Conservation (phyloP, 2,113 vertebrate genomes). For the Cichladusa arquata region DNA sequence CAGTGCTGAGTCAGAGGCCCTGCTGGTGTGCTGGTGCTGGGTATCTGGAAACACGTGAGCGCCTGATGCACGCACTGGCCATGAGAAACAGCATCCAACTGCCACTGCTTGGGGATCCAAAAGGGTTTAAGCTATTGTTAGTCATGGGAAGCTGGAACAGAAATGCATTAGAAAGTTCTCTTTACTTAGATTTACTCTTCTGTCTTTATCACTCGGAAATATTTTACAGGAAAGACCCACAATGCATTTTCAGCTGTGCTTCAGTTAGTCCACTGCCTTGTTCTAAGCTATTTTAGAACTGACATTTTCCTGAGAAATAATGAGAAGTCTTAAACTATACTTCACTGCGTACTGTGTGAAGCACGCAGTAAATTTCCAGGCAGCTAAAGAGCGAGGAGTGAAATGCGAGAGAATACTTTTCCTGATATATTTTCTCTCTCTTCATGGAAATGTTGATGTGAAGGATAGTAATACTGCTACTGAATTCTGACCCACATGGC, state of each 20-base stretch:
- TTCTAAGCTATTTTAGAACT: not conserved
- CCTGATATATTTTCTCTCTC: not conserved
- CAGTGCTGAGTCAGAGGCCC: not conserved
- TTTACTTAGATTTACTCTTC: not conserved
- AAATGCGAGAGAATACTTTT: not conserved
- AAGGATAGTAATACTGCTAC: not conserved
- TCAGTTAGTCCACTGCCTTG: not conserved
- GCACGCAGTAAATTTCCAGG: not conserved
- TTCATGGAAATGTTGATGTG: not conserved
- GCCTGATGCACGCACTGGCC: rapidly evolving
- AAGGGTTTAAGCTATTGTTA: not conserved
- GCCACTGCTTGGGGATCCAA: not conserved
- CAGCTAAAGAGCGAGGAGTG: not conserved
- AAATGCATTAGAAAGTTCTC: not conserved
- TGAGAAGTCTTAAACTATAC: not conserved
- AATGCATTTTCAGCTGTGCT: not conserved
- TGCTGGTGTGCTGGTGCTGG: not conserved
- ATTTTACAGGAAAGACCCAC: not conserved
- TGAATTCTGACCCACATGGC: not conserved
- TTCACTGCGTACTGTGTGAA: not conserved
- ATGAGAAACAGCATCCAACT: not conserved
- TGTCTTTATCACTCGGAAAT: not conserved
- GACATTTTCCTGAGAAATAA: slow-evolving; percentile 20
- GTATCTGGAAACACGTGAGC: rapidly evolving
- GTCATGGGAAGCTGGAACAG: not conserved